Percentiles rank a stretch among this genome's conserved stretches.
Conservation (phyloP, 1,140 invertebrate species). For the Cardiocondyla obscurior region DNA sequence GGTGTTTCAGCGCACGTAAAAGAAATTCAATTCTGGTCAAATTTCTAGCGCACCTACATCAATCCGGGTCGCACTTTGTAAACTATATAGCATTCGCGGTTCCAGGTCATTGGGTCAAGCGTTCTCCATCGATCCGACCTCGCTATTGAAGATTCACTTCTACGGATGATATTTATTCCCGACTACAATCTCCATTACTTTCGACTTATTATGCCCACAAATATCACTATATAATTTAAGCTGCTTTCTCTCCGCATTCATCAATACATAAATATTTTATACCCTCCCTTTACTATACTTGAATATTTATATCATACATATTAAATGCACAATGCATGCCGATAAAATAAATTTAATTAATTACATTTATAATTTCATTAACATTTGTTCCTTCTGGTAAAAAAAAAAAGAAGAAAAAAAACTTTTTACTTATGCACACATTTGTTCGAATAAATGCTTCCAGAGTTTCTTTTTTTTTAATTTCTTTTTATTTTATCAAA, state of each 20-base stretch:
- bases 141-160: slow-evolving; percentile 56
- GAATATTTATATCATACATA: too few relatives aligned
- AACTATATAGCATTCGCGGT: slow-evolving; percentile 26
- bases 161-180: not conserved
- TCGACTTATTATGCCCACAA: not conserved
- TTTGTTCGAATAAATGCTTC: too few relatives aligned
- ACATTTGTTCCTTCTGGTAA: too few relatives aligned
- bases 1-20: not conserved
- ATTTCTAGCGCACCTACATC: slow-evolving; percentile 21
- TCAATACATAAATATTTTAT: slow-evolving; percentile 5
- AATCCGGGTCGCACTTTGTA: slow-evolving; percentile 13
- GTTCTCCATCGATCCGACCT: slow-evolving; percentile 33
- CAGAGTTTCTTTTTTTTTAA: too few relatives aligned
- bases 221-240: not conserved
- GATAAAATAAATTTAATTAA: not conserved
- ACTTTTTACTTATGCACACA: not conserved
- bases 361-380: too few relatives aligned
- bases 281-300: too few relatives aligned
- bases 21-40: slow-evolving; percentile 16
- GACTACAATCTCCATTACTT: not conserved
- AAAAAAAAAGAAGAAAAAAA: too few relatives aligned
- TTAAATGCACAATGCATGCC: too few relatives aligned
- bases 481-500: not conserved
- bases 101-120: slow-evolving; percentile 53
- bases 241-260: not conserved